Percentiles rank a stretch among this genome's conserved stretches.
Conservation (phyloP, 2,888 invertebrate genomes). For the Actias luna region DNA sequence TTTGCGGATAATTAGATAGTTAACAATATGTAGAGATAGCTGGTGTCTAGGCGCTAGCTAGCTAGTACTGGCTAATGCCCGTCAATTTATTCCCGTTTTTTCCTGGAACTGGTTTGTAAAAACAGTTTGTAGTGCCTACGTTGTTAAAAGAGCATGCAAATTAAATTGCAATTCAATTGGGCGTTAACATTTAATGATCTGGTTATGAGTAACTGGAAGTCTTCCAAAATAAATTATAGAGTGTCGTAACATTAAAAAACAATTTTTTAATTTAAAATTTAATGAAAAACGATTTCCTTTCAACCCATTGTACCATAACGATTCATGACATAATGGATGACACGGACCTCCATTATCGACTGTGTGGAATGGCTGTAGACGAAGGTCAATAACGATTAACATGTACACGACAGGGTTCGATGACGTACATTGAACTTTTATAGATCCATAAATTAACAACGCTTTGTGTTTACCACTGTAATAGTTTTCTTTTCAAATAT, state of each 20-base stretch:
- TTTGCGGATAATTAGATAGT: too few relatives aligned
- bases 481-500: conserved; percentile 18
- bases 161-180: too few relatives aligned
- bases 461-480: conserved; percentile 16
- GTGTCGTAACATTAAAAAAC: not conserved
- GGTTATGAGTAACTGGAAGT: not conserved
- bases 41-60: too few relatives aligned
- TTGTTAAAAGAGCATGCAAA: too few relatives aligned
- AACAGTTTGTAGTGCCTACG: too few relatives aligned
- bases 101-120: too few relatives aligned
- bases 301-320: conserved; percentile 41
- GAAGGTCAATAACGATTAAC: conserved; percentile 46
- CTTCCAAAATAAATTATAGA: not conserved
- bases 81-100: too few relatives aligned
- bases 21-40: too few relatives aligned
- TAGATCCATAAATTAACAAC: conserved; percentile 17
- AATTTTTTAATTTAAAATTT: conserved; percentile 3
- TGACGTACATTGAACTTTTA: conserved; percentile 30
- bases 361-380: conserved; percentile 32
- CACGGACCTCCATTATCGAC: conserved; percentile 40
- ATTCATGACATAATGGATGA: conserved; percentile 53
- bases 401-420: conserved; percentile 28
- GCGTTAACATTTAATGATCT: not conserved
- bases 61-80: too few relatives aligned
- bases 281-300: conserved; percentile 24